Conservation (phyloP, 1,140 invertebrate species). For the Drosophila tristis region DNA sequence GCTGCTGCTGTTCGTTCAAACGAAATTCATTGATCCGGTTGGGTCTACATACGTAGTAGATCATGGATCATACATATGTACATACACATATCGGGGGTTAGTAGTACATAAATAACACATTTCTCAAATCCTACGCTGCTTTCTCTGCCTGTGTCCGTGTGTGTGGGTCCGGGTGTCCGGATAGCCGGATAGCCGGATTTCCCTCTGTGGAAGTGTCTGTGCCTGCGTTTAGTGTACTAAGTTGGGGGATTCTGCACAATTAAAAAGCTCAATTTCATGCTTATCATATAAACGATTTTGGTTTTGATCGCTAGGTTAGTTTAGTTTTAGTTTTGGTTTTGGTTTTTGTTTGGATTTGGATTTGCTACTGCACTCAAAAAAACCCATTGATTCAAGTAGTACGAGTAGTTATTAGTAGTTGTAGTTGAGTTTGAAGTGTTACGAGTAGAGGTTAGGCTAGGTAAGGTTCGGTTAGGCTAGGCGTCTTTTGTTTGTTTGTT, state of each 20-base stretch:
- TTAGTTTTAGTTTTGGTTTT: constrained; percentile 45
- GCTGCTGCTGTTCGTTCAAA: neutral
- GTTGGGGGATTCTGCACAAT: constrained; percentile 60
- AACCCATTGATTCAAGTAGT: constrained; percentile 30
- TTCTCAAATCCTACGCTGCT: constrained; percentile 45
- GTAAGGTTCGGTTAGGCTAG: constrained; percentile 37
- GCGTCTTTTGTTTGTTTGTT: constrained; percentile 11
- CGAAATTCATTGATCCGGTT: too few relatives aligned
- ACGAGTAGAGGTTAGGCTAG: constrained; percentile 39
- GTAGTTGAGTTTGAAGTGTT: constrained; percentile 21
- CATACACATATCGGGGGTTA: neutral
- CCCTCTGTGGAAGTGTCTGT: neutral
- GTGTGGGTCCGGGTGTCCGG: neutral
- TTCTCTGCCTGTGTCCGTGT: constrained; percentile 7
- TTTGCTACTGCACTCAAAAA: constrained; percentile 48
- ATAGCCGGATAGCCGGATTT: neutral
- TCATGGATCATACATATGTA: neutral
- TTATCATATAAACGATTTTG: constrained; percentile 72
- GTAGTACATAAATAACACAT: constrained; percentile 36
- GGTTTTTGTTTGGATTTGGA: constrained; percentile 4
- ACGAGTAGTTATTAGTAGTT: constrained; percentile 36
- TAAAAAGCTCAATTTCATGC: constrained; percentile 77
- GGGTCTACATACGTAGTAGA: too few relatives aligned
- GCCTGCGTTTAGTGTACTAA: constrained; percentile 31
- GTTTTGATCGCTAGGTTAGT: constrained; percentile 65